phyloP scores from a whole-genome alignment of 2,113 vertebrate genomes.

The Cygnus buccinator region DNA sequence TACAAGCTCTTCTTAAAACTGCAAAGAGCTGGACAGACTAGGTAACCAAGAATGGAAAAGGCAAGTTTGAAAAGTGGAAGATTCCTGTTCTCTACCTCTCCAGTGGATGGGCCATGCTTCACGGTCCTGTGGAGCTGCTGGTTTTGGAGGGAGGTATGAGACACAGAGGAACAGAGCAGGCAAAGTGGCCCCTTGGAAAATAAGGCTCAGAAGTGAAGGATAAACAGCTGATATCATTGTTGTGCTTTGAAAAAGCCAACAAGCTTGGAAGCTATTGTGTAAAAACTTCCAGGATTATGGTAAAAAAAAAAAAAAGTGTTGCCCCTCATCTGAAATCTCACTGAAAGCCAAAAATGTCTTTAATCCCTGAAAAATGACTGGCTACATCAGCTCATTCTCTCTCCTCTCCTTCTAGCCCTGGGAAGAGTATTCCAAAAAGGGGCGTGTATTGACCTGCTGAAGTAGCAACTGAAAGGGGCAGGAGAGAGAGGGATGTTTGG shows the following conservation, averaged over 20 bases:
- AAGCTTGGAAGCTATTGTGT: background rate
- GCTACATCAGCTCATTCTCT: background rate
- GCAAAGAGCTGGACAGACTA: background rate
- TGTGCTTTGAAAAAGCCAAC: background rate
- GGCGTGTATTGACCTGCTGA: accelerated
- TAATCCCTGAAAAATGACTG: background rate
- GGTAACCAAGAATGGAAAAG: background rate
- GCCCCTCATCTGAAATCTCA: background rate
- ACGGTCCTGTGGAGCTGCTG: background rate
- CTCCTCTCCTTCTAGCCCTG: background rate
- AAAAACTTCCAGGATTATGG: background rate
- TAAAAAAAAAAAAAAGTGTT: background rate
- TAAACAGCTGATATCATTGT: background rate
- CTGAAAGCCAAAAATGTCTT: background rate
- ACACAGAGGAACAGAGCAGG: background rate
- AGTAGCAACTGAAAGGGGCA: background rate
- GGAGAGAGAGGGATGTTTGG: background rate
- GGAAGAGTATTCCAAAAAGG: background rate
- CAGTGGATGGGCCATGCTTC: background rate
- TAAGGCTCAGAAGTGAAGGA: background rate
- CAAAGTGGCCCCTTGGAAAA: background rate
- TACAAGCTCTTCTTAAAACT: background rate
- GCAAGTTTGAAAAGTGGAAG: background rate
- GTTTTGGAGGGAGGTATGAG: background rate
- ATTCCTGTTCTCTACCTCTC: background rate